A percentile compares a stretch with the other conserved stretches of the same genome.
Conservation (phyloP, 2,888 invertebrate species). For the Pseudeuparius sepicola region DNA sequence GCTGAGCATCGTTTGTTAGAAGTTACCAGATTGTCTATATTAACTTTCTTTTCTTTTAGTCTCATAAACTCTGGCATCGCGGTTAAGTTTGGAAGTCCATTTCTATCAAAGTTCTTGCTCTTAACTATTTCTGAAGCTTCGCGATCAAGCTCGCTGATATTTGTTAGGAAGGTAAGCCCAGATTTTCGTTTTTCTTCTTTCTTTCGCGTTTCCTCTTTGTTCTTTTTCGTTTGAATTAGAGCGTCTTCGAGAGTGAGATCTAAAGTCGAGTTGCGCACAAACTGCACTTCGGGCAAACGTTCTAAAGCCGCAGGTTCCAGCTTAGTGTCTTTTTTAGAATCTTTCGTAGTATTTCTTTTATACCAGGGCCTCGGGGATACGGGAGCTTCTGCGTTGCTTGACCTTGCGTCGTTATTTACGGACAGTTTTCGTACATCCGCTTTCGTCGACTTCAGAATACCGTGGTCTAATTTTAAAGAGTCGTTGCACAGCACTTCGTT, state of each 20-base stretch:
- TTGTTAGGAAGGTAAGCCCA: constrained; percentile 54
- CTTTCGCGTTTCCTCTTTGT: constrained; percentile 24
- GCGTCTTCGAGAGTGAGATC: constrained; percentile 28
- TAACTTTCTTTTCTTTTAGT: constrained; percentile 30
- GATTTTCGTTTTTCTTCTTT: constrained; percentile 46
- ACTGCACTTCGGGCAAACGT: constrained; percentile 44
- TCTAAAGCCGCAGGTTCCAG: constrained; percentile 31
- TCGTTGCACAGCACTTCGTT: constrained; percentile 37
- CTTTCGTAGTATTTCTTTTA: constrained; percentile 41
- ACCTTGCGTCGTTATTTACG: constrained; percentile 15
- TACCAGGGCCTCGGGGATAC: constrained; percentile 58
- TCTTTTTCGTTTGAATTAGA: constrained; percentile 2
- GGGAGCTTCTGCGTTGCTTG: constrained; percentile 32
- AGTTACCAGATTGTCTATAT: constrained; percentile 31
- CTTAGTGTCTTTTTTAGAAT: constrained; percentile 31
- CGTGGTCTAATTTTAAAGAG: constrained; percentile 41
- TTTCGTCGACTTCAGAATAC: constrained; percentile 40
- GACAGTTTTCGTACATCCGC: constrained; percentile 16
- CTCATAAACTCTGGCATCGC: constrained; percentile 39
- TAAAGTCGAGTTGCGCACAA: constrained; percentile 41
- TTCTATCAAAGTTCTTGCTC: constrained; percentile 1
- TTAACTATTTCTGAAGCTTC: constrained; percentile 59
- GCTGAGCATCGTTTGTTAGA: constrained; percentile 37
- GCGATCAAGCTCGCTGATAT: constrained; percentile 69
- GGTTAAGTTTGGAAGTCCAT: too few species aligned